A percentile compares a stretch with the other conserved stretches of the same genome.
These are phyloP conservation scores for Trachops cirrhosus DNA, from an alignment of 2,797 vertebrate genomes.

Conservation along the genomic window DNA sequence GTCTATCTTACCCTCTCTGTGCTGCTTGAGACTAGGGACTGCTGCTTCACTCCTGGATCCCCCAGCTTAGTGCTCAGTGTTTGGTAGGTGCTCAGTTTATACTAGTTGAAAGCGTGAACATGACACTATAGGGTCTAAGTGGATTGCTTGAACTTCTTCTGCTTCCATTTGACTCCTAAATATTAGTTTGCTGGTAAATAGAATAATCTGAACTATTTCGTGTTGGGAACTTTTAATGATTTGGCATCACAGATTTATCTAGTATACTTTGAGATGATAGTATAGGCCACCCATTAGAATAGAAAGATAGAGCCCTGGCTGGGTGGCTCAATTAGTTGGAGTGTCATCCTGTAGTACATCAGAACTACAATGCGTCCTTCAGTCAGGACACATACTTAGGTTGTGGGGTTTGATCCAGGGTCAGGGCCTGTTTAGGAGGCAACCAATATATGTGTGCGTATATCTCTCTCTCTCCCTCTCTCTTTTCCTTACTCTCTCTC, in stretches of 20 bases:
- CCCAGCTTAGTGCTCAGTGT: neutral
- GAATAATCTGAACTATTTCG: neutral
- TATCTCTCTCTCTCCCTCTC: no score
- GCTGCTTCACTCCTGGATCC: neutral
- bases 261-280: neutral
- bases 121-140: neutral
- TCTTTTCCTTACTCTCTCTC: neutral
- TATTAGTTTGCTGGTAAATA: neutral
- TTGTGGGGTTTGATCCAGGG: neutral
- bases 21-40: neutral
- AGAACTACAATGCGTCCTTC: no score
- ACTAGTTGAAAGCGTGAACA: neutral
- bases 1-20: neutral
- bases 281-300: neutral
- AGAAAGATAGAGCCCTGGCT: neutral
- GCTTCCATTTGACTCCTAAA: neutral
- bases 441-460: neutral
- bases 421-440: neutral
- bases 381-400: neutral
- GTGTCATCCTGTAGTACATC: neutral
- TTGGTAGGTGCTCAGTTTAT: neutral
- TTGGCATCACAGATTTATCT: neutral
- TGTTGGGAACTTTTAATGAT: neutral
- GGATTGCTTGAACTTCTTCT: neutral
- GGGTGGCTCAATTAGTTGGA: no score